These are phyloP conservation scores for Eretmochelys imbricata DNA, from an alignment of 2,113 vertebrate species.

Conservation along the genomic window DNA sequence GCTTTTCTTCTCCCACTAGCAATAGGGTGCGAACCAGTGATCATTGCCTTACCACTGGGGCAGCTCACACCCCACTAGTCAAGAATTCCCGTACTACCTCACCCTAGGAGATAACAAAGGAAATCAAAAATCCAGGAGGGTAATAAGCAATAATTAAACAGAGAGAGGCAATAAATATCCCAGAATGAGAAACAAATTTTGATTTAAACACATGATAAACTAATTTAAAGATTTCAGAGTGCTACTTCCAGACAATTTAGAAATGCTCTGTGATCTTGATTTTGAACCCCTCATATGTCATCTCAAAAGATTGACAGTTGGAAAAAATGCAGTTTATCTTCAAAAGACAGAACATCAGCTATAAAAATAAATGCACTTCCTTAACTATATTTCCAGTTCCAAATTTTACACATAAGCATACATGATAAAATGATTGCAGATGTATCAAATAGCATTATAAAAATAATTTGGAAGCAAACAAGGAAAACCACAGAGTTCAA, in stretches of 20 bases:
- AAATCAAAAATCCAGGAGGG: accelerated
- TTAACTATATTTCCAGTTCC: conserved; percentile 19
- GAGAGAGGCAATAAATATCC: not conserved
- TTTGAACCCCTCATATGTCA: not conserved
- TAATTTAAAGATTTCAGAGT: no score
- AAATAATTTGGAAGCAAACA: conserved; percentile 12
- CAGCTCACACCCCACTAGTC: not conserved
- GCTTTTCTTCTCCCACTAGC: not conserved
- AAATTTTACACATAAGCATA: not conserved
- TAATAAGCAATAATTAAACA: not conserved
- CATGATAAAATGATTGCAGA: not conserved
- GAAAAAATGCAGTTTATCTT: no score
- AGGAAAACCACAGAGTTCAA: not conserved
- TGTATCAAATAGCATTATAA: not conserved
- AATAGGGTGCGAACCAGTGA: not conserved
- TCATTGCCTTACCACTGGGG: not conserved
- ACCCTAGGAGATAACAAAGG: not conserved
- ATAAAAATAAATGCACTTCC: not conserved
- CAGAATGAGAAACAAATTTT: conserved; percentile 5
- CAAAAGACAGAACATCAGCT: not conserved
- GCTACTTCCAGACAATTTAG: not conserved
- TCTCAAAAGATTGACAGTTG: not conserved
- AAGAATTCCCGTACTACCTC: not conserved
- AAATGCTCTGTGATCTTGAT: not conserved
- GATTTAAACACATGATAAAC: not conserved